Percentiles rank a stretch among this genome's conserved stretches.
Conservation (phyloP, 2,888 invertebrate genomes). For the Drosophila barbarae region DNA sequence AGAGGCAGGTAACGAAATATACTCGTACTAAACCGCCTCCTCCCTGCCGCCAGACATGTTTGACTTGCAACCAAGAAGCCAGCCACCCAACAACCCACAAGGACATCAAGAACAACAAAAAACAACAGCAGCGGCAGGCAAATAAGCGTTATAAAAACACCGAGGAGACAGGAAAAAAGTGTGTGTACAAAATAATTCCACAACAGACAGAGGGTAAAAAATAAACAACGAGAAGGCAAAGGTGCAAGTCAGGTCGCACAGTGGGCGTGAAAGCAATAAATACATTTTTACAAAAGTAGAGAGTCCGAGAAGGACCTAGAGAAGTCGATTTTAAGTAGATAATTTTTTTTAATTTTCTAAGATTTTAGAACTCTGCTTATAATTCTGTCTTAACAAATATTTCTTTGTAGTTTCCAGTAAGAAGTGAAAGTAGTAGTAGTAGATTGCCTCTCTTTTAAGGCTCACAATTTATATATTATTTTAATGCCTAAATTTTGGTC, state of each 20-base stretch:
- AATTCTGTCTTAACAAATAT: too few relatives aligned
- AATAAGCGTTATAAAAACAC: constrained; percentile 53
- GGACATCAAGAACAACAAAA: constrained; percentile 20
- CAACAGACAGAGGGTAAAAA: constrained; percentile 56
- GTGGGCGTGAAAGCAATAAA: constrained; percentile 6
- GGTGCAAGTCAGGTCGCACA: constrained; percentile 28
- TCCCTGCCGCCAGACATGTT: constrained; percentile 40
- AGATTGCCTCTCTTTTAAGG: background rate
- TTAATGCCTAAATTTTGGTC: background rate
- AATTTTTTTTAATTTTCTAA: background rate
- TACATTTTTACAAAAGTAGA: background rate
- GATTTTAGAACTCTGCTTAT: background rate
- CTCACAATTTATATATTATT: background rate
- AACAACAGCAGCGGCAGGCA: constrained; percentile 33
- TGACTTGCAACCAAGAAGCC: constrained; percentile 39
- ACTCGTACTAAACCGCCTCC: constrained; percentile 1
- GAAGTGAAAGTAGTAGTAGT: background rate
- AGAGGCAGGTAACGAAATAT: constrained; percentile 39
- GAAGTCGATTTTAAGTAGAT: background rate
- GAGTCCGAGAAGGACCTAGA: background rate
- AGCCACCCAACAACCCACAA: constrained; percentile 29
- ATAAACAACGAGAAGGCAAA: constrained; percentile 55
- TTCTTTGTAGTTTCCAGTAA: background rate
- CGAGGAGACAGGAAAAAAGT: constrained; percentile 46
- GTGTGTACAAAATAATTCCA: constrained; percentile 67